Percentiles rank a stretch among this genome's conserved stretches.
Conservation (phyloP, 2,113 vertebrate genomes). For the Stegostoma tigrinum region DNA sequence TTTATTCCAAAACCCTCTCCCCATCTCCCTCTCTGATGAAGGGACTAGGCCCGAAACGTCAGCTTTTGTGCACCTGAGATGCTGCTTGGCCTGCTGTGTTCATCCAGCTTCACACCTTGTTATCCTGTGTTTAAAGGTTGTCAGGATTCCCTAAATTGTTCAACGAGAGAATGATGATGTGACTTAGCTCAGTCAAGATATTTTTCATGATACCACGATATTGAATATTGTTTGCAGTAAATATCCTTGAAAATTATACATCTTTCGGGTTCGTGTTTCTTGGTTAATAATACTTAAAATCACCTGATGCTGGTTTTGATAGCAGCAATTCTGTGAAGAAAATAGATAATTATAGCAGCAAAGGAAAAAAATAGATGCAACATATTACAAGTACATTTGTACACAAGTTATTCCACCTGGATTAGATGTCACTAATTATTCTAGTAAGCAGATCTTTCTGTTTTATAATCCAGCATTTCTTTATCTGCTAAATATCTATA, state of each 20-base stretch:
- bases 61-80: no score
- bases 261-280: background rate
- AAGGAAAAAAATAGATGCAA: background rate
- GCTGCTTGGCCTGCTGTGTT: no score
- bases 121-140: background rate
- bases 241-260: background rate
- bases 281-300: background rate
- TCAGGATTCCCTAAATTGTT: background rate
- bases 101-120: no score
- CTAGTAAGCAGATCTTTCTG: background rate
- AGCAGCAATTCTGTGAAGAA: background rate
- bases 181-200: background rate
- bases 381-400: background rate
- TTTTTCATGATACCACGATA: background rate
- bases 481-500: background rate
- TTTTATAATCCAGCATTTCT: background rate
- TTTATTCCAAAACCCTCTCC: no score
- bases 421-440: background rate
- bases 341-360: background rate
- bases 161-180: background rate
- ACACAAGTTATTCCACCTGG: background rate
- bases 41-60: no score
- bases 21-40: no score
- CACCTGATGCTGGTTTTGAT: background rate
- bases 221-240: background rate